These are phyloP conservation scores for Lysiphlebus fabarum DNA, from an alignment of 1,140 invertebrate species.

Conservation along the genomic window DNA sequence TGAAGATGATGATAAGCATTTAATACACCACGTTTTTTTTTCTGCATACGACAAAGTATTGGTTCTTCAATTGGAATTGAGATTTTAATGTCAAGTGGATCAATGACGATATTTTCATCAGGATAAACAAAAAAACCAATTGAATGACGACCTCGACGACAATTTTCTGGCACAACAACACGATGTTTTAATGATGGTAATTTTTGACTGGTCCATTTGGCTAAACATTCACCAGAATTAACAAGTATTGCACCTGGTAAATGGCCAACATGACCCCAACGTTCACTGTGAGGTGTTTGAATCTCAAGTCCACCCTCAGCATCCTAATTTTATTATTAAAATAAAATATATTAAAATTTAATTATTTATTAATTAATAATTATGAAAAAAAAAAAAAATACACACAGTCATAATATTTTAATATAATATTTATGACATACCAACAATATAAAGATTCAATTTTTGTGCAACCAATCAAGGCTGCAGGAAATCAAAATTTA, in stretches of 20 bases:
- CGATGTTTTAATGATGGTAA: constrained; percentile 72
- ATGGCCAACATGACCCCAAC: constrained; percentile 74
- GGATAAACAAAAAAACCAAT: constrained; percentile 77
- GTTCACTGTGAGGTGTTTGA: constrained; percentile 61
- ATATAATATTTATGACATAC: not conserved
- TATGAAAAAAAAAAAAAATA: too few relatives aligned
- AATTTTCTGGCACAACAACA: constrained; percentile 67
- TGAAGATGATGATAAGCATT: constrained; percentile 69
- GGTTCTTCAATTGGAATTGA: constrained; percentile 45
- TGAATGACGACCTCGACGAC: constrained; percentile 64
- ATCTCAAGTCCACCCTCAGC: constrained; percentile 65
- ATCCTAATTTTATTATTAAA: too few relatives aligned
- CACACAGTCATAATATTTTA: too few relatives aligned
- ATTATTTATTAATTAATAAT: too few relatives aligned
- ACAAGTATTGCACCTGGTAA: constrained; percentile 75
- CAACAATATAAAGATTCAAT: too few relatives aligned
- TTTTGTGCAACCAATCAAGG: not conserved
- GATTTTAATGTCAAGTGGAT: constrained; percentile 57
- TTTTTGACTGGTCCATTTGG: constrained; percentile 70
- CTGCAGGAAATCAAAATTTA: constrained; percentile 35
- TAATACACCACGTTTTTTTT: constrained; percentile 59
- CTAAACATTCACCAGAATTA: constrained; percentile 74
- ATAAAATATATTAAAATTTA: too few relatives aligned
- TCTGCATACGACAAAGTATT: constrained; percentile 46
- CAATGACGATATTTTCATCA: constrained; percentile 59